Evolutionary conservation across 2,113 vertebrate genomes (phyloP).

Genomic region (Odontophorus gujanensis): DNA sequence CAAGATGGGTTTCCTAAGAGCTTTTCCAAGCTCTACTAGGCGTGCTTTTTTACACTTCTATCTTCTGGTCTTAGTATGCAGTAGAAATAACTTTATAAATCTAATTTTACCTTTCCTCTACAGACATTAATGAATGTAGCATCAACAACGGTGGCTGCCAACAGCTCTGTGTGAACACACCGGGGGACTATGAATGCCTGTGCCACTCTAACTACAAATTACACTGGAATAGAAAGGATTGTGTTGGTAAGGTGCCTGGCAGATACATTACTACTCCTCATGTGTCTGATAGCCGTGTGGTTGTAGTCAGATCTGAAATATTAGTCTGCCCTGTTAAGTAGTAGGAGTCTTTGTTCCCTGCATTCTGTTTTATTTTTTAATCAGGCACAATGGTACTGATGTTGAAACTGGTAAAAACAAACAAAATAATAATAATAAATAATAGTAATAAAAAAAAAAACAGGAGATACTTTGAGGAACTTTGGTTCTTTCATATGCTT

Average conservation of each 20-base stretch:
- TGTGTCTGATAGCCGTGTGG: neutral
- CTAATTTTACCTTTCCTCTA: slow-evolving; percentile 25
- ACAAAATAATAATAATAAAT: neutral
- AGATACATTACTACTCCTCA: neutral
- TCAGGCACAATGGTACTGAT: neutral
- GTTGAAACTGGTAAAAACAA: slow-evolving; percentile 63
- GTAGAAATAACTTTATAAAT: neutral
- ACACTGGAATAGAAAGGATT: slow-evolving; percentile 99
- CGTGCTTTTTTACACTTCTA: neutral
- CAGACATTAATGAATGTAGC: slow-evolving; percentile 96
- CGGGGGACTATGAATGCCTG: slow-evolving; percentile 89
- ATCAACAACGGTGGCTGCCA: slow-evolving; percentile 94
- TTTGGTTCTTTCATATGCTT: slow-evolving; percentile 77
- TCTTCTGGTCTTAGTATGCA: neutral
- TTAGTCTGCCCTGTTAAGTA: neutral
- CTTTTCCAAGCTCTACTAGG: neutral
- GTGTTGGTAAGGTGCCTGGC: slow-evolving; percentile 88
- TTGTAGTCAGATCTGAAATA: neutral
- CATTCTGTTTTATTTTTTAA: neutral
- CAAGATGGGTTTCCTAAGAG: neutral
- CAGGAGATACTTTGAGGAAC: slow-evolving; percentile 95
- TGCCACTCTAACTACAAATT: slow-evolving; percentile 90
- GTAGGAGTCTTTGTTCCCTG: neutral
- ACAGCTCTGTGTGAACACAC: slow-evolving; percentile 89
- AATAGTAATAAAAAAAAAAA: slow-evolving; percentile 58